Percentiles rank a stretch among this genome's conserved stretches.
Evolutionary conservation across 2,888 invertebrate species (phyloP).

Genomic region (Euzetes globulus): DNA sequence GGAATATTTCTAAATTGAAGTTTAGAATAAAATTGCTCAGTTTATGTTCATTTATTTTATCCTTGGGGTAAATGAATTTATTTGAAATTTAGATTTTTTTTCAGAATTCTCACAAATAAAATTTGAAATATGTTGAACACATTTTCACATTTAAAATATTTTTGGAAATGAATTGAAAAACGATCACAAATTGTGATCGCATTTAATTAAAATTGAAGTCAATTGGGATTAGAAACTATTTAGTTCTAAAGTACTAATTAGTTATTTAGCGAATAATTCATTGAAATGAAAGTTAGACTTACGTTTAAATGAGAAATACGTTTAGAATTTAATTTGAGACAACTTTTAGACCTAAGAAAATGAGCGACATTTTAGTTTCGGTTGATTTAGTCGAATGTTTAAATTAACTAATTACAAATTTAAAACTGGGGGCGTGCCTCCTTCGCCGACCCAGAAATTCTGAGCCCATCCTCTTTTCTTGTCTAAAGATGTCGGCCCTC

Average conservation of each 20-base stretch:
- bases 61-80: no score
- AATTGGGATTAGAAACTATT: background rate
- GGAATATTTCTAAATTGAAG: no score
- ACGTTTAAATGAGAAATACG: constrained; percentile 21
- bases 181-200: no score
- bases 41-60: no score
- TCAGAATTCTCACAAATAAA: no score
- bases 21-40: no score
- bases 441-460: constrained; percentile 40
- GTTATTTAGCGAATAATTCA: background rate
- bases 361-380: background rate
- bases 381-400: background rate
- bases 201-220: background rate
- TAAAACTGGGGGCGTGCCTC: background rate
- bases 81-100: no score
- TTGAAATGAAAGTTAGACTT: background rate
- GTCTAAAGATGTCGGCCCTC: background rate
- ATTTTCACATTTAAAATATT: background rate
- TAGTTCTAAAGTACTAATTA: background rate
- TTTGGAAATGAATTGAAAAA: background rate
- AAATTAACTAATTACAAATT: constrained; percentile 1
- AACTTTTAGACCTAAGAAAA: constrained; percentile 11
- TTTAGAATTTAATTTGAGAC: background rate
- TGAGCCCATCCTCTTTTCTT: constrained; percentile 40
- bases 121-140: background rate